phyloP scores from a whole-genome alignment of 2,113 vertebrate species.

The Coreoperca whiteheadi region DNA sequence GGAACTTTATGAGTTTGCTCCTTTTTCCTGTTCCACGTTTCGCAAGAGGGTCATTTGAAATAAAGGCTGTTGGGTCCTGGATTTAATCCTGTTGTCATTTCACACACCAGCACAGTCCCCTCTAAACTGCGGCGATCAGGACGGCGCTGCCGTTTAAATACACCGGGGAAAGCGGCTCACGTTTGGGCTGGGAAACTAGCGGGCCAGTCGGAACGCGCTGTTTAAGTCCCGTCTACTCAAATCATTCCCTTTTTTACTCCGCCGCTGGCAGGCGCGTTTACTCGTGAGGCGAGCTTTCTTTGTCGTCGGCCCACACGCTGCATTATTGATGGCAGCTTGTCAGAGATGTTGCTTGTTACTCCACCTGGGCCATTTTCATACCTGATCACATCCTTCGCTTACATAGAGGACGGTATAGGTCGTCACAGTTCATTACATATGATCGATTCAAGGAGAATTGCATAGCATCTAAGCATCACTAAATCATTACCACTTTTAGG shows the following conservation, averaged over 20 bases:
- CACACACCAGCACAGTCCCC: conserved; percentile 3
- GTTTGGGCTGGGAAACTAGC: conserved; percentile 1
- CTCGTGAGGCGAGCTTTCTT: conserved; percentile 31
- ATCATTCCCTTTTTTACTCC: conserved; percentile 12
- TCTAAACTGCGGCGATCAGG: background rate
- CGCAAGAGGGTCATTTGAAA: conserved; percentile 73
- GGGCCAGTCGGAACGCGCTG: background rate
- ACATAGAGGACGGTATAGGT: background rate
- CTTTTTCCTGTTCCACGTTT: conserved; percentile 58
- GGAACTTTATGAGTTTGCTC: conserved; percentile 41
- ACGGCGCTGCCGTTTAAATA: background rate
- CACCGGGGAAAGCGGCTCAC: background rate
- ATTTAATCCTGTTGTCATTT: conserved; percentile 44
- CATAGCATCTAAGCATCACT: conserved; percentile 20
- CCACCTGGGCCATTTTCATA: conserved; percentile 23
- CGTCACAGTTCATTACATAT: background rate
- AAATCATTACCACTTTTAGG: conserved; percentile 29
- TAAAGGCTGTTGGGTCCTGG: conserved; percentile 74
- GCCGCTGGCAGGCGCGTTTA: background rate
- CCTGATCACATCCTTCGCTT: conserved; percentile 13
- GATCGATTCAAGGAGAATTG: conserved; percentile 14
- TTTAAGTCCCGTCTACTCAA: background rate
- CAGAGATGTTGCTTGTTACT: conserved; percentile 16
- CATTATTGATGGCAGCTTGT: conserved; percentile 60
- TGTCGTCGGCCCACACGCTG: conserved; percentile 27